Base-by-base conservation (phyloP, 2,888 invertebrate genomes). In the Linnaemya tessellans region DNA sequence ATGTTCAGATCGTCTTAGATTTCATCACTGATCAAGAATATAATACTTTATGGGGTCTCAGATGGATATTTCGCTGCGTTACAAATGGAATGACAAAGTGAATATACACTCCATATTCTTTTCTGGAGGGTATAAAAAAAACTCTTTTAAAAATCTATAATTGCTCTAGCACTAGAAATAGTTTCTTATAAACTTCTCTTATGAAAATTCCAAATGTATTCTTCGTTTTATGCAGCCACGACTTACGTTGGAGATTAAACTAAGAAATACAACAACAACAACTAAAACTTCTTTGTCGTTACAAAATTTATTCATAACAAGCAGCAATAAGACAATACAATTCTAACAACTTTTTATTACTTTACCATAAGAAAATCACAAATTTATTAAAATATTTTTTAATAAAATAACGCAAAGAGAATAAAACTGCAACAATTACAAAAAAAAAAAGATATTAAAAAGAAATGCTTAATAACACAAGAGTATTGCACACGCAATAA, bases 331-430 rank as follows among this genome's bases (percentile, higher is more conserved):
- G 58, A 73, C 77, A 81, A 78, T 81, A 11, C 73, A 70, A 58
- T 82, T 75, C 11, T 51, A 81, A 68, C 70, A 79, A 56, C 38
- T 82, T 81, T 74, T 71, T 74, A 81, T 84, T 84, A 79, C 54
- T 84, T 64, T 74, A 49, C 73, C 84, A 74, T 64, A 74, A 82
- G 81, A 65, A 84, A 84, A 81, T 82, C 58, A 82, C 58, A 79
- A 82, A 54, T 82, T 85, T 85, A 85, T 82, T 84, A 81, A 81
- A 74, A 73, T 18, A 38, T 74, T 30, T 58, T 70, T 81, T 75
- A 78, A 78, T 79, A 79, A 85, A 79, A 70, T 35, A 74, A 41
- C 43, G 58, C 30, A 51, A 38, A 62, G n/a, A 56, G 18, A n/a
- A 56, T 13, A 8, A 8, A 46, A 22, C 13, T 13, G 1, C 35